These are phyloP conservation scores for Notolabrus celidotus DNA, from an alignment of 2,797 vertebrate species.

Conservation along the genomic window DNA sequence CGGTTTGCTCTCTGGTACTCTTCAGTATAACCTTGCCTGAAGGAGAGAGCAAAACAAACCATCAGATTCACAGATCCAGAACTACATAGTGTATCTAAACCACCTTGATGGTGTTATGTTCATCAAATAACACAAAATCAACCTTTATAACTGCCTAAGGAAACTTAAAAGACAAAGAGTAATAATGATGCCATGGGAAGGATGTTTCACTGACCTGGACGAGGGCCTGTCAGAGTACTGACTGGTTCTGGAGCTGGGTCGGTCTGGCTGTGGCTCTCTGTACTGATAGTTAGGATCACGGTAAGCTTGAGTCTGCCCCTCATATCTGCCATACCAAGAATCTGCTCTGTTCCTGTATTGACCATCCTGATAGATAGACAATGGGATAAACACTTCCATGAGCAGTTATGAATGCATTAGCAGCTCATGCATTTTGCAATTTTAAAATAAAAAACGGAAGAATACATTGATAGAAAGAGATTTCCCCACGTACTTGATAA, in stretches of 20 bases:
- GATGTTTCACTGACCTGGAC: conserved; percentile 86
- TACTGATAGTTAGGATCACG: conserved; percentile 86
- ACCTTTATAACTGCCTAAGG: background rate
- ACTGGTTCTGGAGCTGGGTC: conserved; percentile 94
- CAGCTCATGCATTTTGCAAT: background rate
- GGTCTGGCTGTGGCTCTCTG: conserved; percentile 87
- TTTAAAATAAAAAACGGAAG: background rate
- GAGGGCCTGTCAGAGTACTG: conserved; percentile 93
- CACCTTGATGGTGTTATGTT: no score
- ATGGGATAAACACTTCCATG: no score
- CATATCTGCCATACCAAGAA: conserved; percentile 88
- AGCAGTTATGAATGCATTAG: no score
- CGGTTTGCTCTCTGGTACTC: conserved; percentile 88
- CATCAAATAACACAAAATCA: no score
- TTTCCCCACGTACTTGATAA: conserved; percentile 86
- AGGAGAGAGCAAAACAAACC: conserved; percentile 35
- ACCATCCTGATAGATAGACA: conserved; percentile 81
- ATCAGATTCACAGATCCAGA: conserved; percentile 6
- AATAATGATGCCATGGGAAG: background rate
- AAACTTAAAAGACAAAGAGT: background rate
- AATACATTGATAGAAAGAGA: background rate
- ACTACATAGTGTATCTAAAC: background rate
- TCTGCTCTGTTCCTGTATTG: conserved; percentile 85
- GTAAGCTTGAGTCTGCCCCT: conserved; percentile 79
- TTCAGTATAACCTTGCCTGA: conserved; percentile 91